Evolutionary conservation across 2,888 invertebrate genomes (phyloP), one percentile per base, ranked within the genome.

Genomic region (Hetaerina titia): DNA sequence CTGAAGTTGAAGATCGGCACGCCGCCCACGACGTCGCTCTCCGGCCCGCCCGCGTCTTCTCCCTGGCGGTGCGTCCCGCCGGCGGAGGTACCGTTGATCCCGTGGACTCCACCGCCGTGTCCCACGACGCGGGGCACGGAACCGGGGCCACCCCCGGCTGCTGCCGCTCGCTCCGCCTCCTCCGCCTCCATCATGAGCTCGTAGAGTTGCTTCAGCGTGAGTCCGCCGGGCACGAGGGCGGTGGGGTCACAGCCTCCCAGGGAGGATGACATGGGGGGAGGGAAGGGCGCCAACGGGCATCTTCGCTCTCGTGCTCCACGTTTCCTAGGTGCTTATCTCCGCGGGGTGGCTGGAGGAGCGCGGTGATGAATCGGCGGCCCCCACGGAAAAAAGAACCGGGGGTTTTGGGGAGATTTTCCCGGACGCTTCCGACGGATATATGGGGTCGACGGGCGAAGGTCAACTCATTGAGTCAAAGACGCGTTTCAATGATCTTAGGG

Each of bases 171-270:
- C 94, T 95, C 95, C 19, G 95, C 95, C 22, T 95, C 95, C 89
- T 95, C 95, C 45, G 96, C 95, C 89, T 96, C 96, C 90, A 95
- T 92, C 22, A 96, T 74, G 57, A 96, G 96, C 9, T 95, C 56
- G 74, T 95, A 95, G 0, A 96, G 96, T 95, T 96, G 96, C 94
- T 96, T 94, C 19, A 96, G 92, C 95, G 96, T 96, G 95, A 96
- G 96, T 95, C 96, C 96, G 95, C 96, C 81, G 31, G 90, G 95
- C 63, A 95, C 89, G 31, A 94, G 95, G 60, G 94, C 95, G 64
- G 95, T 63, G 6, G 94, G 90, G 64, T 90, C 90, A 90, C 63
- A 90, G 90, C 60, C 63, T 63, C 90, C 90, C 7, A 69, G 69
- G 63, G 90, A 64, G 90, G 90, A 31, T 45, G 90, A 45, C 90